These are phyloP conservation scores for Melanotaenia parkinsoni DNA, from an alignment of 2,797 vertebrate genomes.

Conservation along the genomic window DNA sequence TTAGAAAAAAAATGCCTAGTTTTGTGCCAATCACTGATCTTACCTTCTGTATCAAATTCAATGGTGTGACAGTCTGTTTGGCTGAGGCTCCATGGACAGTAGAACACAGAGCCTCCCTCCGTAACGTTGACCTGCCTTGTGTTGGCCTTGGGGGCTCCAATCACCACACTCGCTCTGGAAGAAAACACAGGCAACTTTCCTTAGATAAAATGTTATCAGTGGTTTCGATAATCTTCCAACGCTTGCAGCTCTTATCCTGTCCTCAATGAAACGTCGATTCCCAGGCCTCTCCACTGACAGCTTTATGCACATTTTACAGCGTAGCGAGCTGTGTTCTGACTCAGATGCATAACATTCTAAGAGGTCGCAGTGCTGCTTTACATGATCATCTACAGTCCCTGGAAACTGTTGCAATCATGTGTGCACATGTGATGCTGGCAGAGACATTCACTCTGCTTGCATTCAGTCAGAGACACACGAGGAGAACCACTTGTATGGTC, in stretches of 20 bases:
- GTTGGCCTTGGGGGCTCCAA: conserved; percentile 92
- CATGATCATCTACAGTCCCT: conserved; percentile 49
- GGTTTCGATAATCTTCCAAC: background rate
- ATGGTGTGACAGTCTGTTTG: conserved; percentile 79
- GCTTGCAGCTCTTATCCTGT: conserved; percentile 34
- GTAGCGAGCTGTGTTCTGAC: conserved; percentile 33
- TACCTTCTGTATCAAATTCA: conserved; percentile 88
- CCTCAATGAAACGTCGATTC: conserved; percentile 53
- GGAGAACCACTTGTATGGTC: conserved; percentile 50
- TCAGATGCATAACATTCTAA: conserved; percentile 63
- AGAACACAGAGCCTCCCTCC: conserved; percentile 91
- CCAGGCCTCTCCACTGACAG: conserved; percentile 60
- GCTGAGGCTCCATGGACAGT: conserved; percentile 88
- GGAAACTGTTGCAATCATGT: conserved; percentile 41
- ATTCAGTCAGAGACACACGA: conserved; percentile 30
- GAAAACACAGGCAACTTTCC: conserved; percentile 29
- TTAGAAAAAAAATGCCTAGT: background rate
- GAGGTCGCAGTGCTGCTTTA: conserved; percentile 59
- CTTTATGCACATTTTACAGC: conserved; percentile 43
- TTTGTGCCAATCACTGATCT: conserved; percentile 30
- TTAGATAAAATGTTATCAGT: conserved; percentile 14
- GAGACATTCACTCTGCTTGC: conserved; percentile 12
- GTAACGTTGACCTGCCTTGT: conserved; percentile 84
- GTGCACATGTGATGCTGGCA: conserved; percentile 33
- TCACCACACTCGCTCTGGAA: conserved; percentile 88